These are phyloP conservation scores for Aphelinus certus DNA, from an alignment of 1,140 invertebrate genomes.

Conservation along the genomic window DNA sequence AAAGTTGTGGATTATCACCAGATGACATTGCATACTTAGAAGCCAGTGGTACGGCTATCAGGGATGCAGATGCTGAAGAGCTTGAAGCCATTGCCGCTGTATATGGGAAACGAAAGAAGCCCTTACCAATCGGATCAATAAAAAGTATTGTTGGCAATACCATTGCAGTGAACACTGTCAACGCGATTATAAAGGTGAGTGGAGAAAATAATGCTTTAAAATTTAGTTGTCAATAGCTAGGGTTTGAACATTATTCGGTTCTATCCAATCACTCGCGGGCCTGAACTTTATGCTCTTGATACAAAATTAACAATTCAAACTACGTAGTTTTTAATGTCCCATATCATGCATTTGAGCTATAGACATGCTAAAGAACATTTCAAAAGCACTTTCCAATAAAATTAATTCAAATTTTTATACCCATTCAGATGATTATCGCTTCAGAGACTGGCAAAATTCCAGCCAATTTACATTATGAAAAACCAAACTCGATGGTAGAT, in stretches of 20 bases:
- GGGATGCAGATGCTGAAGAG: constrained; percentile 84
- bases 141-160: constrained; percentile 84
- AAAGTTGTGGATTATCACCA: constrained; percentile 38
- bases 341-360: no score
- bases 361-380: no score
- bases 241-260: no score
- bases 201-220: no score
- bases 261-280: no score
- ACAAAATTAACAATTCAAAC: no score
- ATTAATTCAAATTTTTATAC: background rate
- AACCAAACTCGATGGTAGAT: constrained; percentile 72
- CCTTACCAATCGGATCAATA: constrained; percentile 79
- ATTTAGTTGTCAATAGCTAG: no score
- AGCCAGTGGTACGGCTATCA: constrained; percentile 63
- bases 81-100: constrained; percentile 81
- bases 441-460: constrained; percentile 69
- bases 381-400: no score
- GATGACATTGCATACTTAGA: constrained; percentile 51
- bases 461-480: constrained; percentile 74
- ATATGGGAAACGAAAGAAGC: constrained; percentile 74
- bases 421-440: constrained; percentile 22
- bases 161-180: constrained; percentile 74
- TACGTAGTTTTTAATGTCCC: no score
- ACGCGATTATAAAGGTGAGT: constrained; percentile 68
- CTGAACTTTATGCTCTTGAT: no score